Evolutionary conservation across 2,888 invertebrate species (phyloP).

Genomic region (Metallyticus violacea): DNA sequence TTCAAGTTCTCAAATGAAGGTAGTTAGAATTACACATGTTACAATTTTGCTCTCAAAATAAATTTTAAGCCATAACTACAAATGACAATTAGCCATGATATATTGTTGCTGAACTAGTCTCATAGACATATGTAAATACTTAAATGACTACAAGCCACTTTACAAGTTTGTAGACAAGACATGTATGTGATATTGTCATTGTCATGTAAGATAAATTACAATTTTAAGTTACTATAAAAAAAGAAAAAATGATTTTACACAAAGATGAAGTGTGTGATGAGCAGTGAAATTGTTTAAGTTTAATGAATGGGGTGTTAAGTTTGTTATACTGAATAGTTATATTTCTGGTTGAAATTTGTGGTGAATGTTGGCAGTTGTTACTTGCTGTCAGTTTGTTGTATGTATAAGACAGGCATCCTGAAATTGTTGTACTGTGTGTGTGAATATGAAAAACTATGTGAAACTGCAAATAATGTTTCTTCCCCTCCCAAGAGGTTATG

Average conservation of each 20-base stretch:
- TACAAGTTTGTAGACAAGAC: not conserved
- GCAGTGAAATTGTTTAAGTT: not conserved
- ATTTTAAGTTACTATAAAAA: not conserved
- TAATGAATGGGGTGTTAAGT: conserved; percentile 5
- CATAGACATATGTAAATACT: not conserved
- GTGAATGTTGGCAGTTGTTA: not conserved
- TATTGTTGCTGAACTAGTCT: not conserved
- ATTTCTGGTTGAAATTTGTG: not conserved
- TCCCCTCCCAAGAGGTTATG: not conserved
- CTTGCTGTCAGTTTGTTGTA: not conserved
- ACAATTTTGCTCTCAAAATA: not conserved
- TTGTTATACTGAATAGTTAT: not conserved
- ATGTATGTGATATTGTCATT: conserved; percentile 2
- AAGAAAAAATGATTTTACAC: not conserved
- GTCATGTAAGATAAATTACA: not conserved
- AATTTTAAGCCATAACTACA: not conserved
- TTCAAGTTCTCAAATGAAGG: not conserved
- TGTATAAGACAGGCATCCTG: not conserved
- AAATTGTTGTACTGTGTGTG: not conserved
- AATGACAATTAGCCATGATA: not conserved
- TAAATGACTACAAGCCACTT: not conserved
- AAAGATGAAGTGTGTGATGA: not conserved
- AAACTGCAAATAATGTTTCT: not conserved
- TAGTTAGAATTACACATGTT: not conserved
- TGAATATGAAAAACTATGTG: not conserved